A percentile compares a stretch with the other conserved stretches of the same genome.
Conservation (phyloP, 2,888 invertebrate species). For the Hecatera dysodea region DNA sequence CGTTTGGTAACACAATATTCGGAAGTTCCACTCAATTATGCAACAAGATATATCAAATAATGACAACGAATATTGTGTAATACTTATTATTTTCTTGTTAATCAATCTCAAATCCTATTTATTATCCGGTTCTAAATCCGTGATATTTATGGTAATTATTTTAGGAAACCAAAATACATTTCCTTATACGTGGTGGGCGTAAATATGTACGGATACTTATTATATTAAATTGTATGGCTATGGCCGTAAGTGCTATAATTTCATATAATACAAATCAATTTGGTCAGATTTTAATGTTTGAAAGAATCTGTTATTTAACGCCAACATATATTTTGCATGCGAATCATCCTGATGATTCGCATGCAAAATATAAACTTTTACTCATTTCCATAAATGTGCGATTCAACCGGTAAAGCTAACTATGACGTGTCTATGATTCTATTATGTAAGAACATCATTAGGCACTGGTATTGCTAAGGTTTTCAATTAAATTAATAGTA, state of each 20-base stretch:
- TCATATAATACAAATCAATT: conserved; percentile 63
- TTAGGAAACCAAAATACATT: conserved; percentile 40
- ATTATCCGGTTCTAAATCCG: conserved; percentile 59
- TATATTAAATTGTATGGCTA: conserved; percentile 46
- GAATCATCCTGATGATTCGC: conserved; percentile 53
- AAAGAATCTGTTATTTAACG: conserved; percentile 63
- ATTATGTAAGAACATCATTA: conserved; percentile 73
- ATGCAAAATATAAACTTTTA: conserved; percentile 71
- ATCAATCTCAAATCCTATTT: conserved; percentile 49
- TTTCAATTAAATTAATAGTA: conserved; percentile 3
- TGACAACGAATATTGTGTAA: conserved; percentile 15
- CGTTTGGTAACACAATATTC: conserved; percentile 21
- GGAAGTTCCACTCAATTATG: conserved; percentile 32
- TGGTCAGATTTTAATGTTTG: conserved; percentile 29
- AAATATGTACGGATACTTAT: conserved; percentile 44
- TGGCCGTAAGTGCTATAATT: conserved; percentile 54
- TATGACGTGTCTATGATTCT: conserved; percentile 61
- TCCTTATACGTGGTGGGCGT: conserved; percentile 36
- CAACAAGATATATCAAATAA: neutral
- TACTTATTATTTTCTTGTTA: conserved; percentile 11
- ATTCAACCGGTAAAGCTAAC: conserved; percentile 71
- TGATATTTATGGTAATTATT: conserved; percentile 40
- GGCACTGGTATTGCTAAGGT: conserved; percentile 32
- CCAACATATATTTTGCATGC: too few species aligned
- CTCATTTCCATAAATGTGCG: conserved; percentile 75